Base-by-base conservation (phyloP, 2,888 invertebrate species). In the Eugnorisma glareosa region DNA sequence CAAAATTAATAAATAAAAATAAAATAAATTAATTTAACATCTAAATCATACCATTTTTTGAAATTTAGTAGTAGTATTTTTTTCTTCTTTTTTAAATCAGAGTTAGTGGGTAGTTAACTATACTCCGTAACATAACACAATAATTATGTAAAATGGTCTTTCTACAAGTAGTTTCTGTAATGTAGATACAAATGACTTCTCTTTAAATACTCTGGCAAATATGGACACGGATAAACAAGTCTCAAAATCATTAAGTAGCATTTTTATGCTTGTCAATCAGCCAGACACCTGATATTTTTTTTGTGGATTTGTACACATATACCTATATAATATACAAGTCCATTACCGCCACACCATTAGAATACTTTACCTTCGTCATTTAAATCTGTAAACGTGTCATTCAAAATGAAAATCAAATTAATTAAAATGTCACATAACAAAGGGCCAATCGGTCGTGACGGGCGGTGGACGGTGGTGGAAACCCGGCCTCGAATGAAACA, bases 401-500 rank as follows among this genome's bases (percentile, higher is more conserved):
- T 92, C 91, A 91, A 91, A 91, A 93, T 94, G 92, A 91, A 91
- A 93, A 92, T 92, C 89, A 89, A 91, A 95, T 95, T 95, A 95
- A 95, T 96, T 94, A 94, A 95, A 95, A 93, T 92, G 95, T 94
- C 94, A 93, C 88, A 82, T 88, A 89, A 94, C 93, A 94, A 94
- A 94, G 91, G 92, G 90, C 85, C 92, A 89, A 91, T 92, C 89
- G 87, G 90, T 90, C 91, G 91, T 94, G 94, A 92, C 94, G 94
- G 90, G 88, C 87, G 92, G 91, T 89, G 94, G 90, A 88, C 87
- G 92, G 91, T 89, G 91, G 91, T 95, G 95, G 95, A 95, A 94
- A 94, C 95, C 92, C 90, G 91, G 90, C 90, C 90, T 92, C 92
- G 88, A 92, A 93, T 92, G 93, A 92, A 94, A 91, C 93, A 92